A percentile compares a stretch with the other conserved stretches of the same genome.
These are phyloP conservation scores for Orchestia grillus DNA, from an alignment of 1,140 invertebrate genomes.

Conservation along the genomic window DNA sequence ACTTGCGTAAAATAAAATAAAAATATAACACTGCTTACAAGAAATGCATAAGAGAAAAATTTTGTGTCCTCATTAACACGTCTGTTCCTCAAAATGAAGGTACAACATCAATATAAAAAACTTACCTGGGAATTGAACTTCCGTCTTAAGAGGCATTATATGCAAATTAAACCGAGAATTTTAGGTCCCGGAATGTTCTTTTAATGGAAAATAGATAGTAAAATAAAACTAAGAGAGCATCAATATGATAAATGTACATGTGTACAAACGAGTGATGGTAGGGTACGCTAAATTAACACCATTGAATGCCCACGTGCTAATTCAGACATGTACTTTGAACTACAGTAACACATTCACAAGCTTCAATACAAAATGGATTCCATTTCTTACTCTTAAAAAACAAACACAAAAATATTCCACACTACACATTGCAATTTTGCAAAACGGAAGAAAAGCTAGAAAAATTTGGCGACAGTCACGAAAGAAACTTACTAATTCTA, in stretches of 20 bases:
- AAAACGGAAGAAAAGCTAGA: too few species aligned
- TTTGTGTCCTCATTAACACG: too few species aligned
- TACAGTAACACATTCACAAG: too few species aligned
- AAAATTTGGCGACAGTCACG: too few species aligned
- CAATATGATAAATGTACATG: background rate
- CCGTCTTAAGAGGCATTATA: background rate
- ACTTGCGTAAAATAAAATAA: too few species aligned
- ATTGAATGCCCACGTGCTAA: background rate
- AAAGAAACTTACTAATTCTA: conserved; percentile 1
- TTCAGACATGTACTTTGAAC: background rate
- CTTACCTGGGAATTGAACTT: background rate
- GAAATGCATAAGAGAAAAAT: too few species aligned
- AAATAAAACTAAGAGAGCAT: background rate
- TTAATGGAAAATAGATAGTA: background rate
- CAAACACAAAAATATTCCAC: too few species aligned
- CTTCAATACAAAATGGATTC: too few species aligned
- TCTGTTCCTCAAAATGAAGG: too few species aligned
- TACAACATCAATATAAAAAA: background rate
- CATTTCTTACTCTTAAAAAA: too few species aligned
- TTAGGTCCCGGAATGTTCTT: background rate
- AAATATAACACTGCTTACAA: too few species aligned
- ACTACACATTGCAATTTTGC: too few species aligned
- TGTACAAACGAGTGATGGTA: background rate
- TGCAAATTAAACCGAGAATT: background rate
- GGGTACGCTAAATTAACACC: background rate